These are phyloP conservation scores for Pterostichus niger DNA, from an alignment of 2,888 invertebrate species.

Conservation along the genomic window DNA sequence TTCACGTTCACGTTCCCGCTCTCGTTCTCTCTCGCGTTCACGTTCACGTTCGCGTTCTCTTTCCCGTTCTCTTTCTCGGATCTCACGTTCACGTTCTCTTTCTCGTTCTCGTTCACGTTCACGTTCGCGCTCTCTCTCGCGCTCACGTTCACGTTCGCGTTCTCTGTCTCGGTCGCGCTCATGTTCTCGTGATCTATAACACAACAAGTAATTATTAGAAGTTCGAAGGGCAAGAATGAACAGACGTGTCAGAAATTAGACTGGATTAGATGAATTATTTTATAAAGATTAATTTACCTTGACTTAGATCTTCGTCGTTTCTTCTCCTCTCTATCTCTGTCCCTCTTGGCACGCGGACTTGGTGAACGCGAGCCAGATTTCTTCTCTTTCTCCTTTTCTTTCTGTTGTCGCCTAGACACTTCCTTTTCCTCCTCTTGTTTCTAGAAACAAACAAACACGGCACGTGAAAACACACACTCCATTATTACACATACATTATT, in stretches of 20 bases:
- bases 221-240: too few relatives aligned
- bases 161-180: slow-evolving; percentile 76
- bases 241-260: too few relatives aligned
- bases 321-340: slow-evolving; percentile 74
- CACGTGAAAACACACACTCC: slow-evolving; percentile 41
- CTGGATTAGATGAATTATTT: too few relatives aligned
- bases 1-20: slow-evolving; percentile 77
- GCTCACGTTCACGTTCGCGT: slow-evolving; percentile 77
- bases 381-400: slow-evolving; percentile 79
- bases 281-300: slow-evolving; percentile 73
- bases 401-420: slow-evolving; percentile 84
- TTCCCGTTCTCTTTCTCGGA: slow-evolving; percentile 77
- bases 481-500: slow-evolving; percentile 45
- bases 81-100: slow-evolving; percentile 78
- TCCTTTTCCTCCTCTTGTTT: slow-evolving; percentile 88
- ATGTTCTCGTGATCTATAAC: slow-evolving; percentile 70
- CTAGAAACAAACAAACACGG: slow-evolving; percentile 79
- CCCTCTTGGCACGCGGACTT: slow-evolving; percentile 73
- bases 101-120: slow-evolving; percentile 84
- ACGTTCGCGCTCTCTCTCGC: slow-evolving; percentile 84
- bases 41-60: slow-evolving; percentile 79
- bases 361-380: slow-evolving; percentile 74
- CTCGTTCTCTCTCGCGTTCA: slow-evolving; percentile 77
- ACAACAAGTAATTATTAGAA: not conserved
- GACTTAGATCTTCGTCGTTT: slow-evolving; percentile 77